Base-by-base conservation (phyloP, 2,888 invertebrate genomes). In the Eueremaeus valkanovi region DNA sequence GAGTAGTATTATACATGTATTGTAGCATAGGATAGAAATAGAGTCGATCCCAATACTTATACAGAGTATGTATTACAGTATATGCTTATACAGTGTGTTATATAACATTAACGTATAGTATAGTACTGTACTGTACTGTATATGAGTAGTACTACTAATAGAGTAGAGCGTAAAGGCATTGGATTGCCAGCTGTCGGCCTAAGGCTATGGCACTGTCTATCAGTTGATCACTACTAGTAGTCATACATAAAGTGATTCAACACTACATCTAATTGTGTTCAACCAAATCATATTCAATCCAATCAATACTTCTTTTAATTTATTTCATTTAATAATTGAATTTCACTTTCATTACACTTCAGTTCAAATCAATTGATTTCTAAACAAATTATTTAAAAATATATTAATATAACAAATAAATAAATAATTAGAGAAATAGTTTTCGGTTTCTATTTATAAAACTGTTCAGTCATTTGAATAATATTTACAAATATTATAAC, bases 171-270 rank as follows among this genome's bases (percentile, higher is more conserved):
- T 18, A 31, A 68, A 68, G n/a, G 45, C 40, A 66, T 66, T 31
- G 45, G 40, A 66, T 66, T 31, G 63, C 63, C 63, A 70, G 70
- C 70, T 70, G 70, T 70, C 70, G 70, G 70, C 70, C 70, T 70
- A 70, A 70, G 70, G 70, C 70, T 70, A 70, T 55, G 45, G 2
- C 36, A 36, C 36, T 36, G 11, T 61, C 18, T 18, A 16, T 33
- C 11, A 21, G 13, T 27, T 55, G 21, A 6, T 21, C 18, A 2
- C 21, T 13, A 51, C 55, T 27, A n/a, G 13, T 1, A 24, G 21
- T 24, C 24, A 55, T 58, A 16, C 29, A 16, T 29, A 29, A 31
- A 29, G 24, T 55, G 55, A 55, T 55, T 55, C 55, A 55, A n/a
- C 55, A 55, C 55, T 55, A 24, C 21, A 24, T 55, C 55, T 27